Conservation (phyloP, 2,888 invertebrate genomes). For the Scaptomyza polygonia region DNA sequence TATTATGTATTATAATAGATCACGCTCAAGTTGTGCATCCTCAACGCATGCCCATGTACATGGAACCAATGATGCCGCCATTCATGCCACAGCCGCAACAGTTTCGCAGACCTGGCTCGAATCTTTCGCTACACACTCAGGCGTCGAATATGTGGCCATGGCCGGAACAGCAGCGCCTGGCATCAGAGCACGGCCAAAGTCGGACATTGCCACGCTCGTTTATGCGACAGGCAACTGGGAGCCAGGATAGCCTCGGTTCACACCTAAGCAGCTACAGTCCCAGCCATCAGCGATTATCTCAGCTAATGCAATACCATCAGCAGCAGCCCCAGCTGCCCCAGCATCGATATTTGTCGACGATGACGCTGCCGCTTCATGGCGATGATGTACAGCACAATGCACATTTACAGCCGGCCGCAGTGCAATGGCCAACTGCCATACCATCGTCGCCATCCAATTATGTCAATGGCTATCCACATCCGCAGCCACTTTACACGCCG, state of each 20-base stretch:
- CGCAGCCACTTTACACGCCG: constrained; percentile 63
- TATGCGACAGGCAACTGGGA: constrained; percentile 75
- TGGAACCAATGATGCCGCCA: constrained; percentile 58
- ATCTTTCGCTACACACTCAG: constrained; percentile 78
- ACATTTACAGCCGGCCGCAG: constrained; percentile 40
- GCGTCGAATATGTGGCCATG: constrained; percentile 70
- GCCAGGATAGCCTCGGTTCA: constrained; percentile 69
- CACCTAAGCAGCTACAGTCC: constrained; percentile 60
- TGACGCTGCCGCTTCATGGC: constrained; percentile 20
- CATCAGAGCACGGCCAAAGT: constrained; percentile 73
- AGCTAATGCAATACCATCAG: constrained; percentile 49
- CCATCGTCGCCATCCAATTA: constrained; percentile 83
- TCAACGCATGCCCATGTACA: constrained; percentile 81
- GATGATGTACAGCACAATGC: background rate
- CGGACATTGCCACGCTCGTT: constrained; percentile 83
- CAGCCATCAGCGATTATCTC: constrained; percentile 62
- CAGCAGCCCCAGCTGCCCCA: constrained; percentile 62
- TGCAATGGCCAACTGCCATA: constrained; percentile 84
- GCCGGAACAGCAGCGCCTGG: constrained; percentile 54
- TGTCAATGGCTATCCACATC: constrained; percentile 60
- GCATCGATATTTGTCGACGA: constrained; percentile 66
- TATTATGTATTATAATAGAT: no score
- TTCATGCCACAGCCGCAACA: constrained; percentile 24
- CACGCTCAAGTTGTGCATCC: constrained; percentile 46
- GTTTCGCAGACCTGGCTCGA: constrained; percentile 80